Base-by-base conservation (phyloP, 2,797 vertebrate genomes). In the Apodemus agrarius region DNA sequence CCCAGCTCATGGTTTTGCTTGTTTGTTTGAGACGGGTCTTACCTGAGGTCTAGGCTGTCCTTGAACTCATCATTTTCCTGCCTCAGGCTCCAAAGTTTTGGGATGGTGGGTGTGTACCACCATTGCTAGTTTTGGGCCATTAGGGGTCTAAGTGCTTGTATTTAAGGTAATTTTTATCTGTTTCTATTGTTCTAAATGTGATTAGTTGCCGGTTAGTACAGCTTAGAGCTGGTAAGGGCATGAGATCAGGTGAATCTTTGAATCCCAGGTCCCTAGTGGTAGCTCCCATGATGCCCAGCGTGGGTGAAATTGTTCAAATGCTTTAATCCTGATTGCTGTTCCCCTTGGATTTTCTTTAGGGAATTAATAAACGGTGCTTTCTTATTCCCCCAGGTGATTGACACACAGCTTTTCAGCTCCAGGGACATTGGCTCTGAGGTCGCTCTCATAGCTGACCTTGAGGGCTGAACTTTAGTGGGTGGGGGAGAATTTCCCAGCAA, bases 401-500 rank as follows among this genome's bases (percentile, higher is more conserved):
- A 87, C 40, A 14, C 0, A 0, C 17, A 34, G 61, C 31, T 59
- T 80, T 87, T n/a, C 37, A 75, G n/a, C 57, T 80, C 9, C 3
- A 0, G 3, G 4, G 85, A n/a, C 43, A 63, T 75, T 34, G 43
- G 67, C 54, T 0, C 22, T 80, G 19, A 16, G 3, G 4, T 31
- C 89, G 65, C 78, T 67, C 89, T 11, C 6, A 11, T 21, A 21
- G 89, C 82, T 84, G 54, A 81, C 89, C 67, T 46, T n/a, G 21
- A 93, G 84, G 76, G 24, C 2, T 69, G 67, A 93, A 89, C 89
- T 91, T 93, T 11, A 80, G 80, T 61, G 59, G 16, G 24, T 43
- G 40, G 29, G 67, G 84, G 49, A 95, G 90, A 78, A 34, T 92
- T 72, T 90, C 82, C 86, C 88, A 43, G 67, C 52, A 74, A 59